These are phyloP conservation scores for Heterochromis multidens DNA, from an alignment of 2,113 vertebrate genomes.

Conservation along the genomic window DNA sequence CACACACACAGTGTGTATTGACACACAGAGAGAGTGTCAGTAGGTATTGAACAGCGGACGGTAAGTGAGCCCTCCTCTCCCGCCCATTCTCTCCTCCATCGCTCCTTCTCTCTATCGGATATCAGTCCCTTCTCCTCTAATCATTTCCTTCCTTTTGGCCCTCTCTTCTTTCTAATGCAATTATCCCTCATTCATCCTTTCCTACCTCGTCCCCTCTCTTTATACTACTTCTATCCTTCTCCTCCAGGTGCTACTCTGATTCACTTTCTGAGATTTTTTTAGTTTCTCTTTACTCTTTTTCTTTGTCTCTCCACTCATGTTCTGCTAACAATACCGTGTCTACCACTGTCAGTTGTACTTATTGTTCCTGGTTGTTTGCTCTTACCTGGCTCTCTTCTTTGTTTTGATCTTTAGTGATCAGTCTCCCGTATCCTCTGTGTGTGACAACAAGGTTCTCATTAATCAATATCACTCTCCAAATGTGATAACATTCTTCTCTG, in stretches of 20 bases:
- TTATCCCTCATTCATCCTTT: conserved; percentile 71
- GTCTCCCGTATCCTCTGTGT: conserved; percentile 43
- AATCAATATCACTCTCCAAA: conserved; percentile 68
- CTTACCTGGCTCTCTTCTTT: conserved; percentile 56
- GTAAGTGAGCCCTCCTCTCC: conserved; percentile 67
- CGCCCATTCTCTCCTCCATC: conserved; percentile 54
- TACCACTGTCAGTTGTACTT: conserved; percentile 54
- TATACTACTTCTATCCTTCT: conserved; percentile 29
- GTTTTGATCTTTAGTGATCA: conserved; percentile 67
- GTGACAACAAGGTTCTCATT: conserved; percentile 66
- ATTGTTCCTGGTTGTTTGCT: conserved; percentile 52
- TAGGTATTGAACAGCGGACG: conserved; percentile 67
- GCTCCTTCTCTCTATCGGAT: conserved; percentile 71
- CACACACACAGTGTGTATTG: conserved; percentile 57
- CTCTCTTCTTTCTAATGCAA: conserved; percentile 78
- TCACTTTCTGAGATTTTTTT: not conserved
- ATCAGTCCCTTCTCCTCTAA: conserved; percentile 77
- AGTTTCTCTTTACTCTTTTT: not conserved
- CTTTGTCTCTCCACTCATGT: conserved; percentile 31
- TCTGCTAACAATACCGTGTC: conserved; percentile 33
- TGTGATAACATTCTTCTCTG: conserved; percentile 62
- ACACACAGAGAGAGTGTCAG: conserved; percentile 72
- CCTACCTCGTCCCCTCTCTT: conserved; percentile 38
- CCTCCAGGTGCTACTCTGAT: not conserved
- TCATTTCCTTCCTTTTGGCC: conserved; percentile 80